These are phyloP conservation scores for Hoplostethus mediterraneus DNA, from an alignment of 2,797 vertebrate genomes.

Conservation along the genomic window DNA sequence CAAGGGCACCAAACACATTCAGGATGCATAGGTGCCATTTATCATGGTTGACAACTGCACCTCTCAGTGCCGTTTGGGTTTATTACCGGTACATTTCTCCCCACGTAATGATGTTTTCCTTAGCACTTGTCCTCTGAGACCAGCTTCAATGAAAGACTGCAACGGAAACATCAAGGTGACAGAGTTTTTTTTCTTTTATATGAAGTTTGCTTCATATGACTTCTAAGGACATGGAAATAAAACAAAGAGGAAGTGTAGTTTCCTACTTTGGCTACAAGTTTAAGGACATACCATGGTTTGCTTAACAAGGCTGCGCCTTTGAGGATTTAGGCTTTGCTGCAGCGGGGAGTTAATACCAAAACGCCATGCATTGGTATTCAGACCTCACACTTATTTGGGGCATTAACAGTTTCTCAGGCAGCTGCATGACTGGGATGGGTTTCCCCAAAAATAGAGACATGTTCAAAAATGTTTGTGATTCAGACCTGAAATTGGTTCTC, in stretches of 20 bases:
- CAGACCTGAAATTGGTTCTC: not conserved
- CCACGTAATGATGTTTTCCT: constrained; percentile 84
- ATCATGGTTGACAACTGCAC: constrained; percentile 84
- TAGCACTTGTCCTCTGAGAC: constrained; percentile 80
- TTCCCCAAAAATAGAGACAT: constrained; percentile 32
- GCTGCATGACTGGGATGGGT: constrained; percentile 16
- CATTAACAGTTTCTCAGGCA: constrained; percentile 34
- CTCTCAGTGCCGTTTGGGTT: constrained; percentile 83
- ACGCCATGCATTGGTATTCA: constrained; percentile 34
- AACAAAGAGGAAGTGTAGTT: constrained; percentile 47
- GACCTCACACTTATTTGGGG: constrained; percentile 12
- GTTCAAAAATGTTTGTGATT: not conserved
- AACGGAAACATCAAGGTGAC: constrained; percentile 82
- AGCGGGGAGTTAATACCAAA: constrained; percentile 30
- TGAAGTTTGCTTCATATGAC: constrained; percentile 71
- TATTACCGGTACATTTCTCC: constrained; percentile 84
- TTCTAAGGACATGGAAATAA: constrained; percentile 63
- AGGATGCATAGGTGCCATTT: constrained; percentile 81
- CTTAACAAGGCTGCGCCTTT: constrained; percentile 1
- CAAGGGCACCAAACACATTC: constrained; percentile 84
- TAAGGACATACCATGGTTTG: constrained; percentile 22
- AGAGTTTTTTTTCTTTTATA: constrained; percentile 54
- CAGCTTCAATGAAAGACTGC: constrained; percentile 76
- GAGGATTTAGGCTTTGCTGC: constrained; percentile 30
- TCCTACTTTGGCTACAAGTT: constrained; percentile 38